These are phyloP conservation scores for Drosophila lacicola DNA, from an alignment of 2,888 invertebrate genomes.

Conservation along the genomic window DNA sequence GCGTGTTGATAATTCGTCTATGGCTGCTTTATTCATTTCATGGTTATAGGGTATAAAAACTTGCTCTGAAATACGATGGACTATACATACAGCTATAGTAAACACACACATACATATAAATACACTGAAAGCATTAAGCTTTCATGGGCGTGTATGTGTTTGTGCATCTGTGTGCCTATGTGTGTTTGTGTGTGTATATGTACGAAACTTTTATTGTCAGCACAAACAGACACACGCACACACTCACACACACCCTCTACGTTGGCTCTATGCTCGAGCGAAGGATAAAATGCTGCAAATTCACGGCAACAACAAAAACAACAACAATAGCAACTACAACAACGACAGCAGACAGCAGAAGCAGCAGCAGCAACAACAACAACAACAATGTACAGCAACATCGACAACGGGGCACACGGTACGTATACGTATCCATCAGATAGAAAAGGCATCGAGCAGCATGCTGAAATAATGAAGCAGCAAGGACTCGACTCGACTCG, in stretches of 20 bases:
- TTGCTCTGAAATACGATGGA: conserved; percentile 79
- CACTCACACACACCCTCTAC: conserved; percentile 41
- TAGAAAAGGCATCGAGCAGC: conserved; percentile 80
- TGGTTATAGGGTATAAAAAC: conserved; percentile 63
- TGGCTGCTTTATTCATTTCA: conserved; percentile 33
- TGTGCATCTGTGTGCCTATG: conserved; percentile 39
- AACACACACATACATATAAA: conserved; percentile 34
- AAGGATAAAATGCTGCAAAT: conserved; percentile 81
- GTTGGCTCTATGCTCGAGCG: conserved; percentile 61
- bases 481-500: conserved; percentile 75
- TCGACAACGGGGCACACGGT: conserved; percentile 61
- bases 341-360: conserved; percentile 7
- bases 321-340: conserved; percentile 27
- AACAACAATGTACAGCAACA: conserved; percentile 36
- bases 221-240: conserved; percentile 71
- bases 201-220: conserved; percentile 77
- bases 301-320: conserved; percentile 67
- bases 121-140: conserved; percentile 68
- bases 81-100: conserved; percentile 60
- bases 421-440: conserved; percentile 82
- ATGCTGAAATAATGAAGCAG: conserved; percentile 81
- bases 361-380: conserved; percentile 20
- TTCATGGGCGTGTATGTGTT: conserved; percentile 54
- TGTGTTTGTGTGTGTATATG: conserved; percentile 56
- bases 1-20: conserved; percentile 18